Evolutionary conservation across 2,797 vertebrate species (phyloP).

Genomic region (Atherinosoma microstoma): DNA sequence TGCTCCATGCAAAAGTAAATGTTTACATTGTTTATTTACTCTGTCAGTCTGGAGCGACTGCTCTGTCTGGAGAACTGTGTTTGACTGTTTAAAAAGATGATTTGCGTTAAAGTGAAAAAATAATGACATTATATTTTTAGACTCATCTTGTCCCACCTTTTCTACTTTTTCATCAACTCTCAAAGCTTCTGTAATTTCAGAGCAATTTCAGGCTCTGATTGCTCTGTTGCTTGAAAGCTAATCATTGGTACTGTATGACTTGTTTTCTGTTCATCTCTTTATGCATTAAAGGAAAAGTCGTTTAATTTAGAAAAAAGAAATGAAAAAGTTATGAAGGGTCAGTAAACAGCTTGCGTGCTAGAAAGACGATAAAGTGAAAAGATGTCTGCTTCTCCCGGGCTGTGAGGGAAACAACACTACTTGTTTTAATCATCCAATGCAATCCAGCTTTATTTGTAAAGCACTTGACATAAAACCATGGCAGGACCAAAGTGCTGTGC

Average conservation of each 20-base stretch:
- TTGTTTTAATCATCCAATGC: not conserved
- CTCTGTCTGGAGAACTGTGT: slow-evolving; percentile 52
- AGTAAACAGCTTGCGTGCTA: slow-evolving; percentile 50
- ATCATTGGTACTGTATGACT: slow-evolving; percentile 68
- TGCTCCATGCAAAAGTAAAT: slow-evolving; percentile 45
- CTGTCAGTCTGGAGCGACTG: slow-evolving; percentile 3
- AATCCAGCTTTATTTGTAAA: too few species aligned
- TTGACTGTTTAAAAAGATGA: slow-evolving; percentile 59
- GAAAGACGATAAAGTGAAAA: slow-evolving; percentile 16
- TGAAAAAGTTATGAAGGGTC: slow-evolving; percentile 56
- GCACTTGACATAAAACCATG: too few species aligned
- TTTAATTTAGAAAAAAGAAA: slow-evolving; percentile 54
- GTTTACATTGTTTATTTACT: slow-evolving; percentile 43
- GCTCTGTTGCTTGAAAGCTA: slow-evolving; percentile 78
- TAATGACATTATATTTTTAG: slow-evolving; percentile 77
- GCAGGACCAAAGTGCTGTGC: too few species aligned
- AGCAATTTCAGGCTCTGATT: slow-evolving; percentile 84
- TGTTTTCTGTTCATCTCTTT: slow-evolving; percentile 55
- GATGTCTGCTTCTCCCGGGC: slow-evolving; percentile 14
- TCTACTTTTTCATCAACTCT: slow-evolving; percentile 74
- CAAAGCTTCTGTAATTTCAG: slow-evolving; percentile 78
- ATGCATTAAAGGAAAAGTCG: slow-evolving; percentile 57
- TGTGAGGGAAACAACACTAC: not conserved
- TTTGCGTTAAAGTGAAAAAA: slow-evolving; percentile 70
- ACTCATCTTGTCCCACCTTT: slow-evolving; percentile 59